Conservation (phyloP, 2,797 vertebrate genomes). For the Protonibea diacanthus region DNA sequence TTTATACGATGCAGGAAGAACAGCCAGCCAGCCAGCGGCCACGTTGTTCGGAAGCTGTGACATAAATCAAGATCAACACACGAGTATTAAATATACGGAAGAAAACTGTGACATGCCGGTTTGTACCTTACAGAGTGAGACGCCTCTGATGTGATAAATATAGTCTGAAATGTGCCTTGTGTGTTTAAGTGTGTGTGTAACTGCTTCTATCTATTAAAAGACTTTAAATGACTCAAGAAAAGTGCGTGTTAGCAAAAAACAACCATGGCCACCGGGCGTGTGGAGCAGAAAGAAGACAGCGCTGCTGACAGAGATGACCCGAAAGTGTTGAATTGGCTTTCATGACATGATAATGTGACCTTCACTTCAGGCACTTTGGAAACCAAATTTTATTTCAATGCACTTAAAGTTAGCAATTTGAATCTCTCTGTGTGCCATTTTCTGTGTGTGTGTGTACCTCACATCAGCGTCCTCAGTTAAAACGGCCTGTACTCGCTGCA, state of each 20-base stretch:
- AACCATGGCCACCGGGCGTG: not conserved
- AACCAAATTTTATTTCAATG: not conserved
- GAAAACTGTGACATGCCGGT: not conserved
- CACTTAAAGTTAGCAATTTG: conserved; percentile 19
- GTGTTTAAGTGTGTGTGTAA: accelerated
- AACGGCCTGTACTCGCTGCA: not conserved
- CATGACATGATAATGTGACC: conserved; percentile 22
- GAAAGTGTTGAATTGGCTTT: conserved; percentile 9
- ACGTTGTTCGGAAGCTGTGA: conserved; percentile 30
- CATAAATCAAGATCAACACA: conserved; percentile 9
- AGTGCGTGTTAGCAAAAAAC: not conserved
- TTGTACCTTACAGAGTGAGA: not conserved
- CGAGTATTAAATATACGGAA: not conserved
- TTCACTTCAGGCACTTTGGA: conserved; percentile 14
- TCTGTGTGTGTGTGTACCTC: not conserved
- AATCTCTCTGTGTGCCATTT: conserved; percentile 1
- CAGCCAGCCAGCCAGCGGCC: conserved; percentile 1
- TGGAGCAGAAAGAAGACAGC: not conserved
- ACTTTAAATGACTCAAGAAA: not conserved
- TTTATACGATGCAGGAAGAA: conserved; percentile 37
- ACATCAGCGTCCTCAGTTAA: not conserved
- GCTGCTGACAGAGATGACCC: conserved; percentile 18
- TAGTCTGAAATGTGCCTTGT: not conserved
- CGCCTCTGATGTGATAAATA: not conserved
- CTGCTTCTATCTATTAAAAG: not conserved